Evolutionary conservation across 2,888 invertebrate genomes (phyloP).

Genomic region (Sinohyriopsis cumingii): DNA sequence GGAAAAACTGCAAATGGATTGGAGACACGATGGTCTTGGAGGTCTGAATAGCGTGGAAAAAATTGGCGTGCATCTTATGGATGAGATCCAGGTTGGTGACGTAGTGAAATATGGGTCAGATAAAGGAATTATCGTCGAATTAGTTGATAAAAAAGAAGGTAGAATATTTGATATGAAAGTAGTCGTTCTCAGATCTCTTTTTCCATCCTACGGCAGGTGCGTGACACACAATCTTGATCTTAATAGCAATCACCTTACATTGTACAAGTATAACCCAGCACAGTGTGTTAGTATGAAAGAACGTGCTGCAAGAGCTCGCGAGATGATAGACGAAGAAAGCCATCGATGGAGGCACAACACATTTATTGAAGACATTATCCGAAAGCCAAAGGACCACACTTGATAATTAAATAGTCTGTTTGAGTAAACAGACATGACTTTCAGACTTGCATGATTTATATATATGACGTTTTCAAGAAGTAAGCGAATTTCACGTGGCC

Average conservation of each 20-base stretch:
- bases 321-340: not conserved
- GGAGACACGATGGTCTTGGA: too few relatives aligned
- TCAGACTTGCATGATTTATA: too few relatives aligned
- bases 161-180: constrained; percentile 9
- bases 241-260: constrained; percentile 1
- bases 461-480: too few relatives aligned
- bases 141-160: not conserved
- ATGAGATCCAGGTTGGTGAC: constrained; percentile 1
- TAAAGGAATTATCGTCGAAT: not conserved
- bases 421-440: too few relatives aligned
- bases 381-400: too few relatives aligned
- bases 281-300: constrained; percentile 5
- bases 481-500: too few relatives aligned
- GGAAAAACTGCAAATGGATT: too few relatives aligned
- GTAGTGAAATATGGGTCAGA: constrained; percentile 1
- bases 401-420: too few relatives aligned
- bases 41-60: too few relatives aligned
- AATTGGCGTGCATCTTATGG: not conserved
- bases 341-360: constrained; percentile 2
- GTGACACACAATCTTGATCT: constrained; percentile 1
- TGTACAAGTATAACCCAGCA: constrained; percentile 5
- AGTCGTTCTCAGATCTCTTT: not conserved
- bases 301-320: constrained; percentile 2
- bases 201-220: not conserved
- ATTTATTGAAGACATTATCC: constrained; percentile 2